A percentile compares a stretch with the other conserved stretches of the same genome.
phyloP scores from a whole-genome alignment of 2,113 vertebrate species.

The Alectura lathami region DNA sequence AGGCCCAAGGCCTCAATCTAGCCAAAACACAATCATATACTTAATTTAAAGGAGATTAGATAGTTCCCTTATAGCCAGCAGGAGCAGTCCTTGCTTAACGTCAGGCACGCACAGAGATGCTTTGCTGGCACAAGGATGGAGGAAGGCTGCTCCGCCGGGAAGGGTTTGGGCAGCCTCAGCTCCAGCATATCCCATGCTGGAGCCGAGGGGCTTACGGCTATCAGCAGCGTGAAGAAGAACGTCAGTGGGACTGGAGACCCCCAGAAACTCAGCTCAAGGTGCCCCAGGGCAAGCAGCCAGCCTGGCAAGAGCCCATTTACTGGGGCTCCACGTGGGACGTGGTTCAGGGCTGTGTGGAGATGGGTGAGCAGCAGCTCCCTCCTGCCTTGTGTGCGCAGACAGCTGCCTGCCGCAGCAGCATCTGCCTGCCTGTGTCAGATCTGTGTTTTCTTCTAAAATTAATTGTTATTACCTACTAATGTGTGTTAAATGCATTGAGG shows the following conservation, averaged over 20 bases:
- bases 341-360: neutral
- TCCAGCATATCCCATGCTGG: neutral
- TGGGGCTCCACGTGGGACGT: neutral
- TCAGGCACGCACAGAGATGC: neutral
- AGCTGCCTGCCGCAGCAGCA: rapidly evolving
- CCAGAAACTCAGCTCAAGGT: neutral
- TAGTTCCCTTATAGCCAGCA: conserved; percentile 24
- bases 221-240: neutral
- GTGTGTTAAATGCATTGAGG: neutral
- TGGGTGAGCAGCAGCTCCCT: no score
- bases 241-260: neutral
- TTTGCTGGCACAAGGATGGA: neutral
- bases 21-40: conserved; percentile 60
- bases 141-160: neutral
- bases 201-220: neutral
- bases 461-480: neutral
- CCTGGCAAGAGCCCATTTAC: neutral
- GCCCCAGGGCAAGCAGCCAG: neutral
- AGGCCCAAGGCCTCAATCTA: conserved; percentile 37
- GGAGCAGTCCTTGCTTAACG: neutral
- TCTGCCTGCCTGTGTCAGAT: rapidly evolving
- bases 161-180: neutral
- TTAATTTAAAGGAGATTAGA: conserved; percentile 64
- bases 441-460: neutral
- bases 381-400: neutral